Conservation (phyloP, 2,888 invertebrate species). For the Phalera bucephala region DNA sequence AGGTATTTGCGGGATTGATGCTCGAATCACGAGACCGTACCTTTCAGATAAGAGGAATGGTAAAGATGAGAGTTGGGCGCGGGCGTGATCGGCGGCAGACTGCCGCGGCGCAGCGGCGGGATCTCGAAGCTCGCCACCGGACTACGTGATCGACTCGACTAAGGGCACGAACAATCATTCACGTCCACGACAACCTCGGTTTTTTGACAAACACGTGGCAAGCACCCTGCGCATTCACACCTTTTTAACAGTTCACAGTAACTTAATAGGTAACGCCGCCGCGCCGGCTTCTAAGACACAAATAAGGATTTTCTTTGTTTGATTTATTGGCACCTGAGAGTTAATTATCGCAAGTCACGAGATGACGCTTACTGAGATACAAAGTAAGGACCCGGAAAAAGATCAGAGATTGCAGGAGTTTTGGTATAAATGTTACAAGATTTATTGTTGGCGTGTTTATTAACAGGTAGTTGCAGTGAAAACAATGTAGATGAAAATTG, state of each 20-base stretch:
- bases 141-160: conserved; percentile 55
- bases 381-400: conserved; percentile 33
- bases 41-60: conserved; percentile 62
- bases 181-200: conserved; percentile 47
- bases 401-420: conserved; percentile 33
- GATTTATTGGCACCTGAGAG: conserved; percentile 41
- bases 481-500: conserved; percentile 45
- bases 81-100: conserved; percentile 40
- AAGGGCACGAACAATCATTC: conserved; percentile 53
- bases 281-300: conserved; percentile 20
- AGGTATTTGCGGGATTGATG: conserved; percentile 30
- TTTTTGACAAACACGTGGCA: conserved; percentile 47
- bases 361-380: conserved; percentile 19
- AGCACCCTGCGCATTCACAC: conserved; percentile 29
- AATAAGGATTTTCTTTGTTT: conserved; percentile 48
- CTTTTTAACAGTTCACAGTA: conserved; percentile 21
- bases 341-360: conserved; percentile 41
- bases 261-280: conserved; percentile 30
- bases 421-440: conserved; percentile 43
- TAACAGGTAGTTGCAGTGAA: conserved; percentile 56
- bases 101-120: conserved; percentile 44
- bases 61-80: conserved; percentile 47
- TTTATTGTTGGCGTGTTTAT: conserved; percentile 41
- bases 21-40: conserved; percentile 58
- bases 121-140: conserved; percentile 34